Evolutionary conservation across 2,797 vertebrate species (phyloP).

Genomic region (Sphenopsis melanotis): DNA sequence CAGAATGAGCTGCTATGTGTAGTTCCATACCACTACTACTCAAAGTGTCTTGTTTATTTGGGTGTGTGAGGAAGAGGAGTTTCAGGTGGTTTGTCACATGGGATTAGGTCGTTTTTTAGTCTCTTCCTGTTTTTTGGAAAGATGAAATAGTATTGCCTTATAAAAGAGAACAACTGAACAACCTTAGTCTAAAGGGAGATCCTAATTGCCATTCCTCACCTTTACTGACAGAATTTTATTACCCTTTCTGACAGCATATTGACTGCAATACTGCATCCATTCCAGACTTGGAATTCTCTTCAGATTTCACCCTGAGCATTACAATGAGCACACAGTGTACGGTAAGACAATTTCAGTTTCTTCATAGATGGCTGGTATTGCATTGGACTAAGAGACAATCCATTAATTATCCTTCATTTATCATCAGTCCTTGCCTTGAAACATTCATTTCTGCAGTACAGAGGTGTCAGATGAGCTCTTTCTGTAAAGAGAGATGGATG

Average conservation of each 20-base stretch:
- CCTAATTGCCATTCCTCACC: neutral
- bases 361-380: neutral
- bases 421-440: conserved; percentile 72
- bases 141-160: neutral
- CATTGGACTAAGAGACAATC: conserved; percentile 48
- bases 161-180: neutral
- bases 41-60: neutral
- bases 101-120: neutral
- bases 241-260: conserved; percentile 77
- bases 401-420: conserved; percentile 64
- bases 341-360: conserved; percentile 72
- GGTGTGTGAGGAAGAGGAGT: neutral
- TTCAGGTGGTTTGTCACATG: neutral
- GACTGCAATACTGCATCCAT: conserved; percentile 82
- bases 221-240: neutral
- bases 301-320: conserved; percentile 85
- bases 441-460: conserved; percentile 28
- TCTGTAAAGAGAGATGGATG: neutral
- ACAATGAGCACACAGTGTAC: conserved; percentile 81
- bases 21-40: neutral
- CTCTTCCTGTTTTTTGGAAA: neutral
- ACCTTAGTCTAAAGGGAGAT: neutral
- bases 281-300: conserved; percentile 87
- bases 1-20: neutral
- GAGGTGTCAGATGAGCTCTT: neutral